Percentiles rank a stretch among this genome's conserved stretches.
phyloP scores from a whole-genome alignment of 2,113 vertebrate species.

The Maccullochella peelii region DNA sequence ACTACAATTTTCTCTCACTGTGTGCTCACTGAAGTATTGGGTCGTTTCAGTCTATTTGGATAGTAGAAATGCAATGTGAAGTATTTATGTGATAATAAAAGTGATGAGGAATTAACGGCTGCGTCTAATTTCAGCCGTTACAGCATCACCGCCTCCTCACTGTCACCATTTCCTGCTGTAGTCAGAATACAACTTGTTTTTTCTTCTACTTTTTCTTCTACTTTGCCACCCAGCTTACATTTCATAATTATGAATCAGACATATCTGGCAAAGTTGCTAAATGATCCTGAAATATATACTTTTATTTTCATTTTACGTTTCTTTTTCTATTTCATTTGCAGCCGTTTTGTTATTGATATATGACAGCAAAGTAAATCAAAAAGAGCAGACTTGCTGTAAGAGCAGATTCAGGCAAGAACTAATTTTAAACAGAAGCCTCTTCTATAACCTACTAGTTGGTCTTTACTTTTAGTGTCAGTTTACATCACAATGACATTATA shows the following conservation, averaged over 20 bases:
- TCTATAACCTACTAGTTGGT: background rate
- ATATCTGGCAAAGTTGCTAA: background rate
- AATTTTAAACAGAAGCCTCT: background rate
- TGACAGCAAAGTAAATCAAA: background rate
- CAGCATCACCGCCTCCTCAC: background rate
- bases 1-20: background rate
- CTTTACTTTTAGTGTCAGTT: background rate
- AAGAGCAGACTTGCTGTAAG: background rate
- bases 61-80: background rate
- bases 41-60: background rate
- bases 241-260: background rate
- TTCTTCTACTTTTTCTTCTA: background rate
- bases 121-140: background rate
- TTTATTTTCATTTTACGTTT: background rate
- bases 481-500: background rate
- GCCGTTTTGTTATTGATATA: background rate
- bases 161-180: background rate
- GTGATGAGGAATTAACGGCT: background rate
- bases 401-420: background rate
- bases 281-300: background rate
- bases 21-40: background rate
- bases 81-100: background rate
- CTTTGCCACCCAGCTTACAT: background rate
- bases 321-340: background rate
- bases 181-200: background rate